Evolutionary conservation across 1,140 invertebrate species (phyloP), one percentile per base, ranked within the genome.

Genomic region (Drosophila pruinosa): DNA sequence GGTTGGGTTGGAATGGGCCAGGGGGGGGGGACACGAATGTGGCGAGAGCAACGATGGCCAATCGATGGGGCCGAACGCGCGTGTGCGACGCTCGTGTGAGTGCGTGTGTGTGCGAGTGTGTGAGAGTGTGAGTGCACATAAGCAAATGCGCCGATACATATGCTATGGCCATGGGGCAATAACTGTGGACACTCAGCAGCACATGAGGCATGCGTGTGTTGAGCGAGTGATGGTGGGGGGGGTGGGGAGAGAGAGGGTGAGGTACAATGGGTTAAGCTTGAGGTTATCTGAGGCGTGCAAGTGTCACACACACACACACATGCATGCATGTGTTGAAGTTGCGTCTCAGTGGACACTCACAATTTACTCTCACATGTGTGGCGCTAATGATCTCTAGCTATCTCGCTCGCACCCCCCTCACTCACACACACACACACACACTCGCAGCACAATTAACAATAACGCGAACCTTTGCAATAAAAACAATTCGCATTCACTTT

Each of bases 31-130:
- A 24, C 52, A 72, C 78, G 71, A 76, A 81, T 73, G 62, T 76
- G 63, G 59, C 57, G 80, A 86, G 81, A 85, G 81, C 72, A 19
- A 54, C 78, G 78, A 76, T 72, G 78, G 78, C 81, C 81, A 85
- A 85, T 85, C 81, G 81, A 86, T 85, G 81, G 62, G 61, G 63
- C 73, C n/a, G 69, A 86, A 77, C 63, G 81, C 81, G 81, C 81
- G 77, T 85, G 81, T 85, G 81, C 81, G 81, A 83, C 80, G 68
- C 80, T 74, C 61, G 50, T 70, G 26, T 70, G 58, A 62, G 48
- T 70, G 67, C 58, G 57, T 50, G 52, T 63, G 39, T 45, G 50
- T 47, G 43, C 15, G 54, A 41, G 50, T 39, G 31, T 41, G 61
- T 22, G 22, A 7, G 53, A 24, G 57, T 41, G 52, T 28, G 72